Evolutionary conservation across 1,140 invertebrate genomes (phyloP), one percentile per base, ranked within the genome.

Genomic region (Hyles vespertilio): DNA sequence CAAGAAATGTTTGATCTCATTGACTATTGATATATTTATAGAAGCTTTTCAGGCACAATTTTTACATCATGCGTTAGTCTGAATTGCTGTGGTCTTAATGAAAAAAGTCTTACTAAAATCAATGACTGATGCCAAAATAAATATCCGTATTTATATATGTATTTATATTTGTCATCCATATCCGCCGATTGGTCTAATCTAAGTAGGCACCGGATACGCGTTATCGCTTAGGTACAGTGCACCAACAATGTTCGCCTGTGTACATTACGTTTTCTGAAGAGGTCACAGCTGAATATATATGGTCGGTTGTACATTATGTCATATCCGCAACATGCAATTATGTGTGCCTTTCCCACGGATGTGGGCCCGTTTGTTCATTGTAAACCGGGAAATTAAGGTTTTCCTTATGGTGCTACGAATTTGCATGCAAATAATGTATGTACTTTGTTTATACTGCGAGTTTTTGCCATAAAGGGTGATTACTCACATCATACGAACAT

Each of bases 261-360:
- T 56, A 50, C 43, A 34, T 54, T 22, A 22, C 22, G 22, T 22
- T 22, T 54, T 45, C 43, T 54, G 36, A 45, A 56, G 34, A 52
- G 48, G 56, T 54, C 53, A 52, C 57, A 51, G 53, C 48, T 51
- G 32, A 55, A 50, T 34, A 49, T 59, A 56, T 51, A 51, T 56
- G 44, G 56, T 63, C 57, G 40, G 8, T 34, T 63, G 61, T 60
- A 56, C 52, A 52, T 61, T 81, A 84, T 75, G 77, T 79, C 78
- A 77, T 73, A 70, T 84, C 79, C 83, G 79, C 73, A 64, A 65
- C 22, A 34, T 67, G 70, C 69, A 74, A 76, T 73, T 75, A 75
- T 83, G 77, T 77, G 68, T 81, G 65, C 70, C 54, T 81, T 87
- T 87, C 84, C 62, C 84, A 87, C 77, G 84, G 74, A 74, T 71